Evolutionary conservation across 2,113 vertebrate species (phyloP), one percentile per base, ranked within the genome.

Genomic region (Crotalus tigris): DNA sequence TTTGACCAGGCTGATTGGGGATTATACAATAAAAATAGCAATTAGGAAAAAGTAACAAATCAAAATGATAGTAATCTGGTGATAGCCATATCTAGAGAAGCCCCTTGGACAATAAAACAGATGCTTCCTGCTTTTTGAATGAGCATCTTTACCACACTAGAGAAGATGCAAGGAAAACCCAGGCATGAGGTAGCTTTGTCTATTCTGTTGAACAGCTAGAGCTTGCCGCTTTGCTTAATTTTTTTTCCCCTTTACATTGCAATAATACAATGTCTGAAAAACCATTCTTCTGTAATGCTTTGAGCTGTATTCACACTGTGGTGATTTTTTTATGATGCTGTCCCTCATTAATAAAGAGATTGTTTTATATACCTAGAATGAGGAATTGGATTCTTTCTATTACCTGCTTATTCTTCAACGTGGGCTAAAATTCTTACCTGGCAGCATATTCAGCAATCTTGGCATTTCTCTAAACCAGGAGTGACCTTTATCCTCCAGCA

Each of bases 311-410:
- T 92, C 10, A 1, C 93, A 85, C 61, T 94, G 0, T 53, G 91
- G 26, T 94, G 88, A 10, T 91, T 89, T 91, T 51, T 86, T 26
- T 0, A 92, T 93, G 4, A 61, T 95, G 95, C 94, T 94, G 39
- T 96, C 94, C 91, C 91, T 93, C 97, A 46, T 8, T 39, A 93
- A 97, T 96, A 97, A 97, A 96, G 93, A 94, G 24, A 93, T 53
- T 89, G 91, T 94, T 97, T 97, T 96, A 87, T 96, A 96, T 87
- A 53, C 85, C 90, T 94, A 55, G 59, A 93, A 92, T 3, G 0
- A 49, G 92, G 86, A 58, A 6, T 59, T 61, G 61, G 88, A 53
- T 58, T 55, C 2, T 89, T 89, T 93, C 44, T 94, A 5, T 94
- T 91, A 87, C 55, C 93, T 90, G 55, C 44, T 59, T 46, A 44